phyloP scores from a whole-genome alignment of 2,113 vertebrate species.

The Erinaceus europaeus region DNA sequence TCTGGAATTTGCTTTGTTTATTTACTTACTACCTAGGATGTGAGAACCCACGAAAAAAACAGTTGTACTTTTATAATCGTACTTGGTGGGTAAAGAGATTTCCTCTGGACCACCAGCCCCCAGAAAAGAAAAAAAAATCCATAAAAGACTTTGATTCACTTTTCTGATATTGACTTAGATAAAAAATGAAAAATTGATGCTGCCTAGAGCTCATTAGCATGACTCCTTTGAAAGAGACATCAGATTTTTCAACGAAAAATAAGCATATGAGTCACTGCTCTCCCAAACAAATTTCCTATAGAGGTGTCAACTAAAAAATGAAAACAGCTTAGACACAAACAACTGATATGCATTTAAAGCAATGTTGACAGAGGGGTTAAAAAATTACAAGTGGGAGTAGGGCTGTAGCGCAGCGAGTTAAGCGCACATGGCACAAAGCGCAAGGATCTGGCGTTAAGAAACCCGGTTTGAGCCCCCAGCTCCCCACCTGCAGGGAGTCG shows the following conservation, averaged over 20 bases:
- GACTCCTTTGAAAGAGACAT: not conserved
- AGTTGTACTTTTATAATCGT: not conserved
- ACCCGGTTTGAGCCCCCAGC: no score
- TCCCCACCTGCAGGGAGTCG: no score
- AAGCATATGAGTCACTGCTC: not conserved
- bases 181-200: not conserved
- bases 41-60: not conserved
- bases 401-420: no score
- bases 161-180: not conserved
- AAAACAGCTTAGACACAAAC: not conserved
- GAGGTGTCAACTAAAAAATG: not conserved
- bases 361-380: not conserved
- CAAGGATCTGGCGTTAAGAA: no score
- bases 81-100: not conserved
- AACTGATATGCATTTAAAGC: not conserved
- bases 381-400: no score
- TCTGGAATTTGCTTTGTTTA: not conserved
- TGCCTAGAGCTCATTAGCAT: not conserved
- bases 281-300: not conserved
- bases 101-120: no score
- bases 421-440: no score
- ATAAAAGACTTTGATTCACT: not conserved
- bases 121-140: no score
- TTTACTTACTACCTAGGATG: not conserved
- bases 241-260: not conserved